Evolutionary conservation across 1,140 invertebrate genomes (phyloP).

Genomic region (Diabrotica virgifera): DNA sequence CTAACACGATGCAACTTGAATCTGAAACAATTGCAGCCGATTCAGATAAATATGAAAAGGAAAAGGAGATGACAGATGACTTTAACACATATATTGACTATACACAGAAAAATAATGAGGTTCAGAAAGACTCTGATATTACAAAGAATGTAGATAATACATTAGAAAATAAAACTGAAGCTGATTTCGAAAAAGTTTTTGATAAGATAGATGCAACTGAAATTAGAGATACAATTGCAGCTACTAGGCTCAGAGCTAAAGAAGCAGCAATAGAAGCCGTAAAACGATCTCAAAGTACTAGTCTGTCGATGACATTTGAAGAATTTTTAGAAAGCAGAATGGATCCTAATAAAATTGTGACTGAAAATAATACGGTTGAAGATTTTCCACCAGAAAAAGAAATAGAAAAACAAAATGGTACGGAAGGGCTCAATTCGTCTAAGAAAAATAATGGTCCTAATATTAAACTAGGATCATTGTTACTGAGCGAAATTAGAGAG

Average conservation of each 20-base stretch:
- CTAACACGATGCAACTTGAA: background rate
- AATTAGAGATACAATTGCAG: background rate
- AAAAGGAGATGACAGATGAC: background rate
- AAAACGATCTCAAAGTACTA: background rate
- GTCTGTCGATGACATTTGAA: constrained; percentile 7
- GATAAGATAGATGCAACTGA: background rate
- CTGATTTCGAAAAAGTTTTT: background rate
- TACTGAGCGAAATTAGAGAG: background rate
- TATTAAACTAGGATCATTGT: background rate
- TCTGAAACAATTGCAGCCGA: background rate
- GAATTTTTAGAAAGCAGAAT: constrained; percentile 9
- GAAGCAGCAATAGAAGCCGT: constrained; percentile 7
- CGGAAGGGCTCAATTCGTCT: background rate
- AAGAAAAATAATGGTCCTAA: too few relatives aligned
- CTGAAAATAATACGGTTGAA: background rate
- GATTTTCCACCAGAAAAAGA: background rate
- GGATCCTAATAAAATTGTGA: background rate
- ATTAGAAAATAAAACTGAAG: background rate
- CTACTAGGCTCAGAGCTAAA: background rate
- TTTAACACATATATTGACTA: too few relatives aligned
- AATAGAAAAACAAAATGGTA: too few relatives aligned
- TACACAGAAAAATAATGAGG: background rate
- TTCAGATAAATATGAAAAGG: background rate
- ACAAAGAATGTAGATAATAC: too few relatives aligned
- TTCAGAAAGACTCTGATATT: too few relatives aligned